Conservation (phyloP, 2,888 invertebrate genomes). For the Augochlorella aurata region DNA sequence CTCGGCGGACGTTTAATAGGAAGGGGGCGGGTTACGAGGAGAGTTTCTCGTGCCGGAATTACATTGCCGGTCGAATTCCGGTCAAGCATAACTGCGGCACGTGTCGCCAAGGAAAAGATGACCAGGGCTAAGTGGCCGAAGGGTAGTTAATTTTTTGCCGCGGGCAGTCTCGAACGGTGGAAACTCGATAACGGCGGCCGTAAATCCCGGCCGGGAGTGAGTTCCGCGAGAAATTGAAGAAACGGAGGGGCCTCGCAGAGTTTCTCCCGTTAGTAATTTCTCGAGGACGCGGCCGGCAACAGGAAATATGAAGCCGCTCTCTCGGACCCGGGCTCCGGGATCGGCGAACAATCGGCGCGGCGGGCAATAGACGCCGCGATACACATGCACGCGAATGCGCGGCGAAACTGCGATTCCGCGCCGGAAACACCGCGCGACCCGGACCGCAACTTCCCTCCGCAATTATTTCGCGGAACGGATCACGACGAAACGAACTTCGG, state of each 20-base stretch:
- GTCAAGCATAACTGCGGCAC: not conserved
- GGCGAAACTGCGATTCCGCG: slow-evolving; percentile 28
- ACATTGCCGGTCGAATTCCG: slow-evolving; percentile 8
- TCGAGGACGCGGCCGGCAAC: slow-evolving; percentile 20
- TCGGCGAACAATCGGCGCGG: slow-evolving; percentile 36
- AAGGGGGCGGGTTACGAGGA: not conserved
- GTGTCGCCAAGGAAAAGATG: slow-evolving; percentile 1
- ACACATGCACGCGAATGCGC: slow-evolving; percentile 36
- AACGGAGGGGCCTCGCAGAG: slow-evolving; percentile 26
- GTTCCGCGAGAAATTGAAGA: slow-evolving; percentile 28
- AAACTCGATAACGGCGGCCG: slow-evolving; percentile 29
- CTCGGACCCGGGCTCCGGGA: slow-evolving; percentile 8
- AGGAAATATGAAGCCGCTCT: slow-evolving; percentile 28
- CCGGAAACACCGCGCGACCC: slow-evolving; percentile 21
- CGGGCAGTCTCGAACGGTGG: slow-evolving; percentile 10
- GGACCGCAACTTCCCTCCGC: slow-evolving; percentile 21
- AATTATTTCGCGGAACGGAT: slow-evolving; percentile 48
- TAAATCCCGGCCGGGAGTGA: slow-evolving; percentile 35
- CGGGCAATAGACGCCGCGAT: slow-evolving; percentile 20
- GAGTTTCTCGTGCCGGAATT: not conserved
- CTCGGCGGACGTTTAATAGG: no score
- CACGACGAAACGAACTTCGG: slow-evolving; percentile 37
- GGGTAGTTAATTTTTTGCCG: slow-evolving; percentile 23
- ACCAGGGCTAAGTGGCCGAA: slow-evolving; percentile 18
- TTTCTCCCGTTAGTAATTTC: slow-evolving; percentile 55